Base-by-base conservation (phyloP, 2,113 vertebrate species). In the Calidris pugnax region DNA sequence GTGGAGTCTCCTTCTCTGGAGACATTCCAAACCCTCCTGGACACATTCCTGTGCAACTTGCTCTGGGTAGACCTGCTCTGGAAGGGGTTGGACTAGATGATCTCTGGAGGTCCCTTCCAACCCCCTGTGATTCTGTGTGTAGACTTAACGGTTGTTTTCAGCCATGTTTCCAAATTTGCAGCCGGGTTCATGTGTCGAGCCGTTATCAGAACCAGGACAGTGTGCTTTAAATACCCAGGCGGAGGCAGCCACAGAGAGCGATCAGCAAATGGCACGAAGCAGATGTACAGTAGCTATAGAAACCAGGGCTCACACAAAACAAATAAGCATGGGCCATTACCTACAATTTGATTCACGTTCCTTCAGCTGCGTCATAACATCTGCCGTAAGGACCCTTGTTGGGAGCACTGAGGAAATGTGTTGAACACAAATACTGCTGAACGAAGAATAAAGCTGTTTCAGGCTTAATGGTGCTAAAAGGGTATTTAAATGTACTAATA, bases 401-500 rank as follows among this genome's bases (percentile, higher is more conserved):
- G 94, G 89, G 89, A 92, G 55, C 37, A 2, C 62, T 89, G 93
- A 95, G 85, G 84, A 97, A 97, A 89, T 93, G 76, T 53, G 67
- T 92, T 73, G 68, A 97, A 93, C 45, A 90, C 60, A 90, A 97
- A 95, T 96, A 95, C 87, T 96, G 87, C 87, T 84, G 91, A 95
- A 94, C 35, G n/a, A 93, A 96, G 77, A 97, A 94, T 94, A 95
- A 97, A 97, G 66, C 60, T 85, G 77, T 97, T 90, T 89, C 89
- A 94, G 89, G 90, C 66, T 93, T 97, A 97, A 97, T 96, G 93
- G 95, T 96, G 93, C 90, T 89, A 93, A 87, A 85, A 82, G 71
- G 63, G 67, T 92, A 88, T 97, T 98, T 93, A 97, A 97, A 97
- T 93, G 67, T 96, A 79, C 90, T 94, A 95, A 97, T 97, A 97